Evolutionary conservation across 2,113 vertebrate species (phyloP), one percentile per base, ranked within the genome.

Genomic region (Bufo gargarizans): DNA sequence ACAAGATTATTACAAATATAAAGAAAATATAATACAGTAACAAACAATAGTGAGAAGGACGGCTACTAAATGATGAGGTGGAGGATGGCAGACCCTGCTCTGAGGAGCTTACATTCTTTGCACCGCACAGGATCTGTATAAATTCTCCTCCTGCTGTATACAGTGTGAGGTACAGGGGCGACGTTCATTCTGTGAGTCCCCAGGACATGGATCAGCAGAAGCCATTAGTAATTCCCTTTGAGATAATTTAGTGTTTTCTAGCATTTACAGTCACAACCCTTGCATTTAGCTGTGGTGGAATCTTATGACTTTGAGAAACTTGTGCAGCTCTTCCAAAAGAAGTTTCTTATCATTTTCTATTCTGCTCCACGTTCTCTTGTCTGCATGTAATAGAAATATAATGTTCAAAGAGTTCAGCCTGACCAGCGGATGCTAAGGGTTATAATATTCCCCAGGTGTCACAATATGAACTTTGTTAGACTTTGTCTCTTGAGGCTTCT

Each of bases 11-110:
- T 85, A 85, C 84, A 85, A 85, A 85, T 85, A 85, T 85, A 76
- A 76, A 76, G 84, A 85, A 85, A 85, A 85, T 85, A 85, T 85
- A 59, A 85, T 85, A 85, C 84, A 85, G 71, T 85, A 85, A 85
- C 84, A 85, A 85, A 76, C 84, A 85, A 85, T 76, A 85, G 58
- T 43, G 71, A 85, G 65, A 85, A 85, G 67, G 72, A 76, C 71
- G 7, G 67, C 84, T 65, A 85, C 71, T 76, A 77, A 76, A 56
- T 59, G 83, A 76, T 85, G 69, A 47, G 16, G 56, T 76, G 71
- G 71, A 45, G 50, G 33, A 16, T 14, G 53, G 14, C 22, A 53
- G 76, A 67, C 58, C 77, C 85, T 86, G 85, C 74, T 50, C 85
- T 22, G 65, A 78, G 50, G 85, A 78, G 85, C 74, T 55, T 80